phyloP scores from a whole-genome alignment of 2,888 invertebrate genomes.

The Eremobia ochroleuca region DNA sequence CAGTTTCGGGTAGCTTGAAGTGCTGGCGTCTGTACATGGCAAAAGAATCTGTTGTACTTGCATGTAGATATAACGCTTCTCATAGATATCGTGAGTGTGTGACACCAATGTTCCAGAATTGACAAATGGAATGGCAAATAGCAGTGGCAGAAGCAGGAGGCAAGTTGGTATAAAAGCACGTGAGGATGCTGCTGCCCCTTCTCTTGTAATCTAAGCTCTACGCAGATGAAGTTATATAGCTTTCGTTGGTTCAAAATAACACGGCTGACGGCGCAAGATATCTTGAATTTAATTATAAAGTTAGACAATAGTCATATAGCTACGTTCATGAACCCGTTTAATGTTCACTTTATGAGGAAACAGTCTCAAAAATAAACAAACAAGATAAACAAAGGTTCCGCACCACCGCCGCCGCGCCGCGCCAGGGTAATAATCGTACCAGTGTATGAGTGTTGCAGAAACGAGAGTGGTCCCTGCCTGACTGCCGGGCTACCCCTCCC shows the following conservation, averaged over 20 bases:
- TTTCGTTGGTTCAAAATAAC: constrained; percentile 44
- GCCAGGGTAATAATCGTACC: constrained; percentile 56
- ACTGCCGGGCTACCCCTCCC: constrained; percentile 6
- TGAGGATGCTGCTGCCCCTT: background rate
- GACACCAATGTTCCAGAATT: background rate
- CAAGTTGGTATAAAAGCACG: background rate
- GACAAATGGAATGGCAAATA: constrained; percentile 4
- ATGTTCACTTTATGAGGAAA: constrained; percentile 63
- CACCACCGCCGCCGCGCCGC: constrained; percentile 37
- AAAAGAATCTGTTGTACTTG: background rate
- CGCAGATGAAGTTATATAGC: constrained; percentile 39
- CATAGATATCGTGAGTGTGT: background rate
- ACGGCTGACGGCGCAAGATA: constrained; percentile 47
- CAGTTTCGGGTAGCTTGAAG: too few relatives aligned
- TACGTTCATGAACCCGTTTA: constrained; percentile 61
- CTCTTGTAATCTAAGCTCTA: constrained; percentile 25
- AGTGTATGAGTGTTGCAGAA: constrained; percentile 56
- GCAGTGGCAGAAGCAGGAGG: background rate
- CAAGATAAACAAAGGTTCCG: constrained; percentile 63
- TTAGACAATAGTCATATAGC: constrained; percentile 55
- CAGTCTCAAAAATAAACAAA: constrained; percentile 67
- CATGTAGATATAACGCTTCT: background rate
- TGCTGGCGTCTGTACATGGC: too few relatives aligned
- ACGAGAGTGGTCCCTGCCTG: constrained; percentile 18
- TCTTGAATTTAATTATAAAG: constrained; percentile 64